phyloP scores from a whole-genome alignment of 2,113 vertebrate species.

The Peromyscus maniculatus region DNA sequence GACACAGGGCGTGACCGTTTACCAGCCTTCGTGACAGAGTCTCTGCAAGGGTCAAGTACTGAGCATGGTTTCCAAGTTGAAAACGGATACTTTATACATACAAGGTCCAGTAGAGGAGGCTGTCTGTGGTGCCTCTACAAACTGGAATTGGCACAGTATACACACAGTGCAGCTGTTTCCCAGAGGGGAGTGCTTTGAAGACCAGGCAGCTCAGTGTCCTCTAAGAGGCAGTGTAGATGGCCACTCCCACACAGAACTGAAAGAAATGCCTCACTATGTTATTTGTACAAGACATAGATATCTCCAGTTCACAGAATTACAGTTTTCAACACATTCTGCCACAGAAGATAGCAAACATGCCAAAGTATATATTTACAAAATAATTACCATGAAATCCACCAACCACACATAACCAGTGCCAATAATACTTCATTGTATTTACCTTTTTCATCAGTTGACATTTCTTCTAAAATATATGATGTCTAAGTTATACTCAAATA shows the following conservation, averaged over 20 bases:
- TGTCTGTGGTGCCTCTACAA: neutral
- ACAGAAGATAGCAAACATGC: constrained; percentile 6
- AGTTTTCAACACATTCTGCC: constrained; percentile 13
- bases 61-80: neutral
- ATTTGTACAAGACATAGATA: constrained; percentile 36
- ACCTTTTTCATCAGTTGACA: neutral
- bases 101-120: neutral
- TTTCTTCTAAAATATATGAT: constrained; percentile 1
- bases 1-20: neutral
- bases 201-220: neutral
- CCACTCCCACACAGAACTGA: neutral
- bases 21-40: neutral
- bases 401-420: neutral
- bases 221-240: constrained; percentile 15
- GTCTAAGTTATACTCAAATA: neutral
- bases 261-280: constrained; percentile 27
- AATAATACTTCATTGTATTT: constrained; percentile 14
- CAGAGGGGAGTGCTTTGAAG: neutral
- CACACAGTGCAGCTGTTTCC: constrained; percentile 31
- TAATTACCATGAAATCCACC: neutral
- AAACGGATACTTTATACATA: neutral
- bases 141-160: neutral
- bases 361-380: constrained; percentile 31
- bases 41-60: constrained; percentile 11
- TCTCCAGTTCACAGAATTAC: neutral